Evolutionary conservation across 2,888 invertebrate species (phyloP), one percentile per base, ranked within the genome.

Genomic region (Hetaerina titia): DNA sequence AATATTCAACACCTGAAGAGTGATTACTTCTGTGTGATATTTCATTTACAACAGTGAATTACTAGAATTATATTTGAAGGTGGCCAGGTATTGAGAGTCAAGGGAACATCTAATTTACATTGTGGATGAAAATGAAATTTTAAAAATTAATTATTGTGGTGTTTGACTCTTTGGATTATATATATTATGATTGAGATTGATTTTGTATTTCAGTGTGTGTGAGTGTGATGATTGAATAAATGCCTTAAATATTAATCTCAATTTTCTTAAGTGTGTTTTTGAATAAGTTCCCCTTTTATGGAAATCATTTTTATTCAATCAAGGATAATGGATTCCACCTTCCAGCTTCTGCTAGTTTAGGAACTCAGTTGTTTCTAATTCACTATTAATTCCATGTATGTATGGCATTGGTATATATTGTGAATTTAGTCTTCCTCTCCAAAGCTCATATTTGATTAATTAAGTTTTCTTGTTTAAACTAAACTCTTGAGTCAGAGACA

Each of bases 141-240:
- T 81, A 13, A 31, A 31, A 69, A 69, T 9, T 17, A 69, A n/a
- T 2, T 15, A 22, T 31, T 81, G 31, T 81, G 25, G 31, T 81
- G 25, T 45, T 45, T 31, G 60, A 90, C 60, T 63, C 60, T 90
- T 58, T 63, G 25, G 63, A 90, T 90, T 90, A 19, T 63, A 90
- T 60, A 90, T 63, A 90, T 63, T 63, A 90, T 90, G n/a, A 90
- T 63, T 90, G 45, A 90, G 56, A 92, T 90, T 60, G 63, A 63
- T 92, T 92, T 56, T 92, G 92, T 92, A 92, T 56, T 57, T 56
- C 56, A 56, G 69, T 92, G 92, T 92, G 69, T 92, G 69, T 92
- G 92, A 92, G 69, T 92, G 69, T 92, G 92, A 92, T 69, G 56
- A 92, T n/a, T 69, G 69, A 92, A 92, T 69, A 69, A 92, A 92